Base-by-base conservation (phyloP, 1,140 invertebrate genomes). In the Triops cancriformis region DNA sequence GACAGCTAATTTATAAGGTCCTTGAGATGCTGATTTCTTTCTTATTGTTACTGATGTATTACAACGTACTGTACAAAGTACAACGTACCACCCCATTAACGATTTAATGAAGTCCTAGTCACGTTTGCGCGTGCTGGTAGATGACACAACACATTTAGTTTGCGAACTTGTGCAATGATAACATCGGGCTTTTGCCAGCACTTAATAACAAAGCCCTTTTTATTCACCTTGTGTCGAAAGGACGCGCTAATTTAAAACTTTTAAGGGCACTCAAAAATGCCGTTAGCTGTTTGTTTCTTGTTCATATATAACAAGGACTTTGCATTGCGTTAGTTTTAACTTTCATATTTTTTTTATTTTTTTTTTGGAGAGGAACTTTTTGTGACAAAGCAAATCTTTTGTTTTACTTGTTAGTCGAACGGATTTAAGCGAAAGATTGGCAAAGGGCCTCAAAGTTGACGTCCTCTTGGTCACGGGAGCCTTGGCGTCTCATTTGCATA, bases 391-490 rank as follows among this genome's bases (percentile, higher is more conserved):
- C n/a, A n/a, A n/a, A n/a, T n/a, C n/a, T n/a, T n/a, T n/a, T n/a
- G n/a, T n/a, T n/a, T 37, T 37, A 37, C 31, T 37, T 37, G 31
- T 11, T 82, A 92, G 90, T 81, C 90, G 91, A 75, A 91, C 91
- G 80, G 90, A 92, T 84, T 85, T 92, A 77, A 86, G 88, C n/a
- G 80, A 80, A 31, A 73, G 78, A n/a, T 85, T 92, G 80, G 81
- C 83, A 76, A 89, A 89, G 78, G 87, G 88, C 76, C 90, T 90
- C 82, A 90, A 90, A 80, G 88, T 91, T 6, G 92, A 94, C 83
- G 89, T 91, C 51, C 88, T 96, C 78, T 87, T 96, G 78, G 89
- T 96, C 75, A 93, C 93, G 72, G 94, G 94, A 74, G 87, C 90
- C 81, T 89, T 91, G 74, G 92, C 93, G 26, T 92, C 93, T 18